phyloP scores from a whole-genome alignment of 2,888 invertebrate genomes.

The Micoletzkya japonica region DNA sequence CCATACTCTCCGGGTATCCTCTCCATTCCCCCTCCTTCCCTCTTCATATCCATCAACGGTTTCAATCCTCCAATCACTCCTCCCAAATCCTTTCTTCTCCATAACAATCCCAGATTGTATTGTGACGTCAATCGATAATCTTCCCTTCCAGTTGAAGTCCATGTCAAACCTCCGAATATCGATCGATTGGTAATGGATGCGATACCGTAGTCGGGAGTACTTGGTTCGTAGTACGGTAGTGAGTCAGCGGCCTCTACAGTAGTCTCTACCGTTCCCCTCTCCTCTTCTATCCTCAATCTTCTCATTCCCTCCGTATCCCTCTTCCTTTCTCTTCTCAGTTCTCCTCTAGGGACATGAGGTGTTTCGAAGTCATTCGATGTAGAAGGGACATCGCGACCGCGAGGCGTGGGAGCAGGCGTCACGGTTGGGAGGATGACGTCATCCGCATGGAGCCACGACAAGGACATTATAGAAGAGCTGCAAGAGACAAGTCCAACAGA shows the following conservation, averaged over 20 bases:
- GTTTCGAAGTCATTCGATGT: too few species aligned
- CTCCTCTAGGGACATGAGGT: conserved; percentile 21
- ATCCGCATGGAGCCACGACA: conserved; percentile 21
- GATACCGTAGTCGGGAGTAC: conserved; percentile 14
- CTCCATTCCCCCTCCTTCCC: background rate
- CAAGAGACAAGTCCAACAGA: conserved; percentile 9
- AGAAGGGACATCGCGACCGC: too few species aligned
- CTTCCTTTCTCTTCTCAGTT: too few species aligned
- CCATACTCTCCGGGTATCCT: conserved; percentile 4
- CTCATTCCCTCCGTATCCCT: too few species aligned
- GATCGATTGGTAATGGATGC: background rate
- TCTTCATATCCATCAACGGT: background rate
- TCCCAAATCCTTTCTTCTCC: conserved; percentile 28
- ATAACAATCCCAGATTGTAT: conserved; percentile 39
- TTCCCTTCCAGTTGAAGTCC: background rate
- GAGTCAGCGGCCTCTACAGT: background rate
- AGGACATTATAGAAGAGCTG: conserved; percentile 4
- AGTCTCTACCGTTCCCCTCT: too few species aligned
- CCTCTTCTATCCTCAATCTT: too few species aligned
- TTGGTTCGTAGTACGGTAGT: conserved; percentile 14
- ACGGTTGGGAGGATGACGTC: background rate
- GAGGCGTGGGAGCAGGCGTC: too few species aligned
- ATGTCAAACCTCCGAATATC: conserved; percentile 15
- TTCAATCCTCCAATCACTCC: background rate
- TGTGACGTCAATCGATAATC: conserved; percentile 33